Evolutionary conservation across 2,888 invertebrate genomes (phyloP).

Genomic region (Leucania comma): DNA sequence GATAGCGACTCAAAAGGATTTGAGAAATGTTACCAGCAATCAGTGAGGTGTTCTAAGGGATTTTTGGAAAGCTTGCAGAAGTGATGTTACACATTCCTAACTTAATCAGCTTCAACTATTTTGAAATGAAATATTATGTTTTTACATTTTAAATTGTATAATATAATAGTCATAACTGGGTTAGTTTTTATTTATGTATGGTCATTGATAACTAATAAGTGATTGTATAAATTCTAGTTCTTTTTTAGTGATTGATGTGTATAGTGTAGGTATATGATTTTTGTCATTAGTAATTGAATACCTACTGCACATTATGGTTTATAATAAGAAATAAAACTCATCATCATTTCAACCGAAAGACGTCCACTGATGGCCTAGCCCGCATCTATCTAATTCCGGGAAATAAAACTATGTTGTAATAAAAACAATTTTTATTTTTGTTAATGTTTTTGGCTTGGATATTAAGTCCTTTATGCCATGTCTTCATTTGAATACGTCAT

Average conservation of each 20-base stretch:
- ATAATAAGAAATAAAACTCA: too few relatives aligned
- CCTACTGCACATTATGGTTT: neutral
- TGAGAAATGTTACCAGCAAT: conserved; percentile 87
- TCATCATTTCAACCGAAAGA: too few relatives aligned
- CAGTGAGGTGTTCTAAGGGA: conserved; percentile 85
- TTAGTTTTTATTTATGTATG: neutral
- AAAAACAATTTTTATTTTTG: neutral
- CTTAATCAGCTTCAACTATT: neutral
- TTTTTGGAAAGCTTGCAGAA: conserved; percentile 75
- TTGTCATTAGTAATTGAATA: neutral
- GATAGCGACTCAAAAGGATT: conserved; percentile 82
- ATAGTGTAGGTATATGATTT: neutral
- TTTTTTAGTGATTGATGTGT: too few relatives aligned
- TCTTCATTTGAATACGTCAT: too few relatives aligned
- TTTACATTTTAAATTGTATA: conserved; percentile 3
- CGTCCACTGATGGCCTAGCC: too few relatives aligned
- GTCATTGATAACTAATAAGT: neutral
- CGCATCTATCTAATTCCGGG: too few relatives aligned
- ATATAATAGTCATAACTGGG: neutral
- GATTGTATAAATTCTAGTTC: too few relatives aligned
- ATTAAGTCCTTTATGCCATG: too few relatives aligned
- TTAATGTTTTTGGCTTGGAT: too few relatives aligned
- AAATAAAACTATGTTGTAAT: neutral
- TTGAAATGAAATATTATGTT: neutral
- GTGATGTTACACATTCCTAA: conserved; percentile 1